Conservation (phyloP, 92 coral and sea anemone species). For the Ricordea florida region DNA sequence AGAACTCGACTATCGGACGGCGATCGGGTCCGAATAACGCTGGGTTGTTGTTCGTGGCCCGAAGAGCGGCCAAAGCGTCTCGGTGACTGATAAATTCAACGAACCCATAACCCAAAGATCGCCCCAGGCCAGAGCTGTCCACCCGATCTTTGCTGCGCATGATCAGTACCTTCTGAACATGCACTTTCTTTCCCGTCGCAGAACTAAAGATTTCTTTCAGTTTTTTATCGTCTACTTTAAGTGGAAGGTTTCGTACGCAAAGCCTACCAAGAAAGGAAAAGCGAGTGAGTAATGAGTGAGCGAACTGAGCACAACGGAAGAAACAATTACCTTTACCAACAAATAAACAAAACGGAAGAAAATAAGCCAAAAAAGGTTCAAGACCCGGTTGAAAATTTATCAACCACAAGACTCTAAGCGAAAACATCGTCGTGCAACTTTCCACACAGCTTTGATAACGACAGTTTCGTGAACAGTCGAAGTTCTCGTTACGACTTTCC, state of each 20-base stretch:
- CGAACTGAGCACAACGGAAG: too few relatives aligned
- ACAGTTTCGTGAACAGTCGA: too few relatives aligned
- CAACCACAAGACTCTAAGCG: too few relatives aligned
- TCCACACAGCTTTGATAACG: too few relatives aligned
- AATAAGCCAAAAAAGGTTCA: too few relatives aligned
- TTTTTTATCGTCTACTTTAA: constrained; percentile 66
- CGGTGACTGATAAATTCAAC: constrained; percentile 83
- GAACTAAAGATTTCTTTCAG: constrained; percentile 70
- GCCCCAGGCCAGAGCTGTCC: constrained; percentile 80
- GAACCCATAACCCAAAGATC: constrained; percentile 92
- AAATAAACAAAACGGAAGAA: too few relatives aligned
- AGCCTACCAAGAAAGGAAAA: constrained; percentile 48
- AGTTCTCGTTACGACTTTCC: too few relatives aligned
- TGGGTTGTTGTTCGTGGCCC: constrained; percentile 93
- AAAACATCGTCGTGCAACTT: too few relatives aligned
- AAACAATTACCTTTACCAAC: neutral
- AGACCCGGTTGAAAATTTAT: too few relatives aligned
- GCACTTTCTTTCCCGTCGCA: constrained; percentile 49
- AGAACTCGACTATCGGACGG: constrained; percentile 95
- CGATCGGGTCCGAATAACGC: constrained; percentile 85
- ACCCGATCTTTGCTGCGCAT: constrained; percentile 89
- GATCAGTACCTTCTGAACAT: constrained; percentile 63
- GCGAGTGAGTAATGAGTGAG: neutral
- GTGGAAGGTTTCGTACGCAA: constrained; percentile 90
- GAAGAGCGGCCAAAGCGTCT: constrained; percentile 81